These are phyloP conservation scores for Scaptomyza montana DNA, from an alignment of 1,140 invertebrate species.

Conservation along the genomic window DNA sequence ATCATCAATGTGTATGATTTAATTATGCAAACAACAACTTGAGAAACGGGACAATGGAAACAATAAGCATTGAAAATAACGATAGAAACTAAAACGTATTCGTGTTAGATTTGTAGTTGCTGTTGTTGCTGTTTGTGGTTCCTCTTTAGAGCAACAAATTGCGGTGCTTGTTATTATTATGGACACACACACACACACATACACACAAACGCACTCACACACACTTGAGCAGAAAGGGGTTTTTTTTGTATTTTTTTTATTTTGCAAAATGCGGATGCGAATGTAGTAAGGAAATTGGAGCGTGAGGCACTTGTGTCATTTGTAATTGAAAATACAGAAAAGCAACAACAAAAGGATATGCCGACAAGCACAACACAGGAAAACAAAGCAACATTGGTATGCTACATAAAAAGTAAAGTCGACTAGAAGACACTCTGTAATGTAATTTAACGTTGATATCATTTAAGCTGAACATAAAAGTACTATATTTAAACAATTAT, in stretches of 20 bases:
- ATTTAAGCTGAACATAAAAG: no score
- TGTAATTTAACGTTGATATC: no score
- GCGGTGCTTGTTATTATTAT: slow-evolving; percentile 72
- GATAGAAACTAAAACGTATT: slow-evolving; percentile 39
- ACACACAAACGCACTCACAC: not conserved
- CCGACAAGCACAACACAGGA: slow-evolving; percentile 38
- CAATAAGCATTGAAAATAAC: not conserved
- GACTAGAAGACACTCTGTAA: slow-evolving; percentile 15
- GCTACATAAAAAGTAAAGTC: slow-evolving; percentile 1
- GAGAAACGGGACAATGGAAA: slow-evolving; percentile 13
- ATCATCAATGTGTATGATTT: not conserved
- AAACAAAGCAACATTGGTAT: slow-evolving; percentile 9
- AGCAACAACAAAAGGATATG: slow-evolving; percentile 42
- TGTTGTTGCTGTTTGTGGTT: slow-evolving; percentile 41
- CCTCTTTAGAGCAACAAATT: slow-evolving; percentile 67
- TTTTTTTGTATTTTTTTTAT: not conserved
- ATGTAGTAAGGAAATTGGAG: slow-evolving; percentile 59
- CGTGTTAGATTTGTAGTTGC: slow-evolving; percentile 67
- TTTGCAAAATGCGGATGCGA: not conserved
- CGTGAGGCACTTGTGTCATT: slow-evolving; percentile 81
- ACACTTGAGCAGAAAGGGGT: slow-evolving; percentile 12
- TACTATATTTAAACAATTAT: no score
- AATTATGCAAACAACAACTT: slow-evolving; percentile 2
- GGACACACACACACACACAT: slow-evolving; percentile 26
- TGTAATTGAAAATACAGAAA: slow-evolving; percentile 79